A percentile compares a stretch with the other conserved stretches of the same genome.
phyloP scores from a whole-genome alignment of 2,113 vertebrate species.

The Anthoscopus minutus region DNA sequence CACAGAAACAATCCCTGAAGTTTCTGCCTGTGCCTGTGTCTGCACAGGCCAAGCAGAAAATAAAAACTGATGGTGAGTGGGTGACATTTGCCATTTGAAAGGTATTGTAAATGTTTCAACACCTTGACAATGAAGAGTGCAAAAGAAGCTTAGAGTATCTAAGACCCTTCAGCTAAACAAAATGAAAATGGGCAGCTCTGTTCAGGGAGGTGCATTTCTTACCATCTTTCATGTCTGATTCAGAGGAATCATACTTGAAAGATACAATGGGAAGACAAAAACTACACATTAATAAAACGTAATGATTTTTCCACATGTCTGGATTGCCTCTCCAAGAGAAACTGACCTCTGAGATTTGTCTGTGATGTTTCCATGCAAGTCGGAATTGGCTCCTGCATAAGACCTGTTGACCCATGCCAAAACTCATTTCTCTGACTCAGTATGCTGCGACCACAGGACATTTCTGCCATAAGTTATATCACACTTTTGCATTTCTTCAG shows the following conservation, averaged over 20 bases:
- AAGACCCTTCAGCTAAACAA: slow-evolving; percentile 32
- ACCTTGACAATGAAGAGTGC: not conserved
- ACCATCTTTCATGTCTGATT: not conserved
- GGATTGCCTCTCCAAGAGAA: not conserved
- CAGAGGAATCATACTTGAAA: not conserved
- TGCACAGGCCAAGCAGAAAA: not conserved
- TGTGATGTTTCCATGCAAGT: not conserved
- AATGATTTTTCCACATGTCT: not conserved
- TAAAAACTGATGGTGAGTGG: not conserved
- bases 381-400: not conserved
- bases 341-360: not conserved
- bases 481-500: not conserved
- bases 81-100: slow-evolving; percentile 16
- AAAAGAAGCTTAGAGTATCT: not conserved
- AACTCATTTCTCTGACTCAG: not conserved
- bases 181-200: slow-evolving; percentile 10
- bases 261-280: not conserved
- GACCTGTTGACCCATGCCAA: not conserved
- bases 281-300: not conserved
- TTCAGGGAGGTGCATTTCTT: not conserved
- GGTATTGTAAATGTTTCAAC: slow-evolving; percentile 8
- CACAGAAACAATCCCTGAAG: not conserved
- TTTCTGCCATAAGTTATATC: not conserved
- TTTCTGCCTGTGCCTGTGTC: not conserved
- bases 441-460: not conserved